Base-by-base conservation (phyloP, 2,113 vertebrate genomes). In the Gambusia affinis region DNA sequence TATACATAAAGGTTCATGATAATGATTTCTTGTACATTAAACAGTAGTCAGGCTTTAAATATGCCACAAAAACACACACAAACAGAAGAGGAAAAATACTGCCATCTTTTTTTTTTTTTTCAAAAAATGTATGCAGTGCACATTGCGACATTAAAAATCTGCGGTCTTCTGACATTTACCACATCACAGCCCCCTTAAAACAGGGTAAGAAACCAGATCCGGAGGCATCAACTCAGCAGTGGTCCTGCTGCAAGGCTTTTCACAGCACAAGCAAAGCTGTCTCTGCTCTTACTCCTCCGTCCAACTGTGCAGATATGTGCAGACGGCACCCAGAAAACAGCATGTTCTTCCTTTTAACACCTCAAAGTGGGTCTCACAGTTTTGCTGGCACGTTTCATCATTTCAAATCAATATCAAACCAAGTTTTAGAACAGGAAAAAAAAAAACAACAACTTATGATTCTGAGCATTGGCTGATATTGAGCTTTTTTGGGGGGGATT, bases 181-280 rank as follows among this genome's bases (percentile, higher is more conserved):
- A 64, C 37, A 64, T 63, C 11, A 31, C 69, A 63, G 42, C 42
- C 62, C 75, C 67, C 37, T 72, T 64, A 44, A 39, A 14, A 39
- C 19, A 19, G 12, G 10, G 12, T 66, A 22, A 33, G 71, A 24
- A 28, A 54, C 39, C 71, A 73, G 62, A 79, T 62, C 69, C 71
- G 73, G 61, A 75, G 60, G 29, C 62, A 66, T 81, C 72, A 64
- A 44, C 70, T 76, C 42, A 81, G 67, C 64, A 68, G 54, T 10
- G 15, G 15, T 31, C 64, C 54, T 51, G 67, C 68, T 64, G 60
- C 68, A 80, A n/a, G 54, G 19, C 22, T 77, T 70, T 60, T 54
- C 61, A 66, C 62, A 62, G 31, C 60, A 74, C 62, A 70, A 70
- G 42, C 64, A 68, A 24, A 12, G 2, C 66, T 47, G 75, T 60